These are phyloP conservation scores for Epinephelus awoara DNA, from an alignment of 2,797 vertebrate species.

Conservation along the genomic window DNA sequence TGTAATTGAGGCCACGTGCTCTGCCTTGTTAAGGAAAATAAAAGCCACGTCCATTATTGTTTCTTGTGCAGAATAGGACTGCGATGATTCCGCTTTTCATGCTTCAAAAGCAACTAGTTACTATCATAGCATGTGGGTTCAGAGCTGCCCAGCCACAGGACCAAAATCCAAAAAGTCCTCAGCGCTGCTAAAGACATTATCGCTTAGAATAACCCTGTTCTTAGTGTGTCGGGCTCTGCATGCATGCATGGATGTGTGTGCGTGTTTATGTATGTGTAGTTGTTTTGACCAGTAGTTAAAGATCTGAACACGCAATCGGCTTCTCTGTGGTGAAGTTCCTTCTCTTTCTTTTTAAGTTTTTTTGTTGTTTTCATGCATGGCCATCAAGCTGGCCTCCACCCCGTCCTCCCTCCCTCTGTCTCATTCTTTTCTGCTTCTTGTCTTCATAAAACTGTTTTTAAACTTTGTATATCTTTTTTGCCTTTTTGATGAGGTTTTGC, in stretches of 20 bases:
- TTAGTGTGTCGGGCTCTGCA: constrained; percentile 36
- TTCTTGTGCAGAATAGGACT: constrained; percentile 36
- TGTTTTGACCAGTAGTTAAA: constrained; percentile 78
- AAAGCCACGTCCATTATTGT: constrained; percentile 44
- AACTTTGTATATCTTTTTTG: constrained; percentile 71
- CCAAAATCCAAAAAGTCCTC: constrained; percentile 57
- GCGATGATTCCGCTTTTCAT: constrained; percentile 48
- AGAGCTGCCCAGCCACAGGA: constrained; percentile 56
- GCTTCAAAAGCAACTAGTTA: constrained; percentile 39
- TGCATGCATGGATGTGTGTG: constrained; percentile 38
- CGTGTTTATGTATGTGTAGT: constrained; percentile 47
- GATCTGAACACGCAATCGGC: constrained; percentile 76
- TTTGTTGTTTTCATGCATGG: constrained; percentile 72
- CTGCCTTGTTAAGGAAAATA: constrained; percentile 35
- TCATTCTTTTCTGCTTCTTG: constrained; percentile 67
- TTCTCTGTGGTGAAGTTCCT: constrained; percentile 70
- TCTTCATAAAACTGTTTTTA: constrained; percentile 82
- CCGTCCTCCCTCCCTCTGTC: constrained; percentile 57
- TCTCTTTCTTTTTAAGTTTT: constrained; percentile 58
- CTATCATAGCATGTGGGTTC: constrained; percentile 59
- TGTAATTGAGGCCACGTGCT: constrained; percentile 34
- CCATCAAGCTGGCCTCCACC: constrained; percentile 64
- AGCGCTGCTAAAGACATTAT: constrained; percentile 80
- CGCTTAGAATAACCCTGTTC: constrained; percentile 77
- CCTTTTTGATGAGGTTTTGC: constrained; percentile 78